A percentile compares a stretch with the other conserved stretches of the same genome.
These are phyloP conservation scores for Meliscaeva auricollis DNA, from an alignment of 2,888 invertebrate genomes.

Conservation along the genomic window DNA sequence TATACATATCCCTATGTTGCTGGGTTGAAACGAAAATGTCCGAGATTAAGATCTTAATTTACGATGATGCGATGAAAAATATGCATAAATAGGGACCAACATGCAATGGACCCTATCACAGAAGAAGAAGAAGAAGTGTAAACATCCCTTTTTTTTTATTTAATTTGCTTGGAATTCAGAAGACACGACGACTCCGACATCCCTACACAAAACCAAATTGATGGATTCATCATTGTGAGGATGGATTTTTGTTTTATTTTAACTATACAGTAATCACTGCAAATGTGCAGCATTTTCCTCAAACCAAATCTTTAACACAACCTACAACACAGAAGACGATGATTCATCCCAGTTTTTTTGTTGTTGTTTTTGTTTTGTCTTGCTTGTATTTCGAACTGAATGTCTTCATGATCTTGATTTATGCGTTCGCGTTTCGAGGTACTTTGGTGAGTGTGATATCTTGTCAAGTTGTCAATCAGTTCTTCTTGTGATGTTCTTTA, in stretches of 20 bases:
- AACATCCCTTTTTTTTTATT: conserved; percentile 52
- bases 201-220: conserved; percentile 20
- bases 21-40: conserved; percentile 53
- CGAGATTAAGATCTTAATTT: conserved; percentile 73
- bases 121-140: conserved; percentile 47
- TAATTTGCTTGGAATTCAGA: conserved; percentile 16
- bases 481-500: not conserved
- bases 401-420: conserved; percentile 61
- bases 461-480: conserved; percentile 69
- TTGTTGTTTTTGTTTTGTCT: too few relatives aligned
- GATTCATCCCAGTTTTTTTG: conserved; percentile 34
- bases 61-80: conserved; percentile 71
- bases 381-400: conserved; percentile 10
- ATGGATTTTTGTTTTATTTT: not conserved
- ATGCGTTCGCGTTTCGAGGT: conserved; percentile 49
- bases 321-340: not conserved
- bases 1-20: not conserved
- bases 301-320: conserved; percentile 7
- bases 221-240: conserved; percentile 46
- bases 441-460: conserved; percentile 54
- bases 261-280: conserved; percentile 47
- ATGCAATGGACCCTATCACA: conserved; percentile 48
- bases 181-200: conserved; percentile 13
- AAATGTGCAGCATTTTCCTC: conserved; percentile 41
- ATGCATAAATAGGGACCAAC: conserved; percentile 53